These are phyloP conservation scores for Tromatobia lineatoria DNA, from an alignment of 2,888 invertebrate species.

Conservation along the genomic window DNA sequence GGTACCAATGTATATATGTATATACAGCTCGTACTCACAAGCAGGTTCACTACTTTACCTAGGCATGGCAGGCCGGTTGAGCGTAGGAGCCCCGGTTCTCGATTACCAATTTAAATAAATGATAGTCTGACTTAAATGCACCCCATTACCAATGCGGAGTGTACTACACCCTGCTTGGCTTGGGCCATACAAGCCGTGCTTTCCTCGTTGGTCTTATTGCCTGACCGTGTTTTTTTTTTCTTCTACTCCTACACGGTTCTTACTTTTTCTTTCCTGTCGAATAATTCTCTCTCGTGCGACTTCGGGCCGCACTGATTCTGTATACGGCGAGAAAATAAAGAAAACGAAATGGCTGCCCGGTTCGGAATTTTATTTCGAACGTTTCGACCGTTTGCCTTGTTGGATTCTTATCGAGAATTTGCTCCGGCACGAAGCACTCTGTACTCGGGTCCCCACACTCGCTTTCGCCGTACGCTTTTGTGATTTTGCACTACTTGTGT, in stretches of 20 bases:
- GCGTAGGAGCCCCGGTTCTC: slow-evolving; percentile 60
- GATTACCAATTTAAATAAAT: slow-evolving; percentile 82
- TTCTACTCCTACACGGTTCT: background rate
- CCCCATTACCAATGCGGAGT: slow-evolving; percentile 79
- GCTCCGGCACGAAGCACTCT: slow-evolving; percentile 69
- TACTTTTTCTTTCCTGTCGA: slow-evolving; percentile 23
- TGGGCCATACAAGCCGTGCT: slow-evolving; percentile 3
- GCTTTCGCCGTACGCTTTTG: slow-evolving; percentile 24
- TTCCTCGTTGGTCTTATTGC: slow-evolving; percentile 35
- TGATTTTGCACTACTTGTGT: slow-evolving; percentile 51
- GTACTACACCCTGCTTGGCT: slow-evolving; percentile 40
- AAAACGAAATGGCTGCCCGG: slow-evolving; percentile 42
- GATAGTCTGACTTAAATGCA: slow-evolving; percentile 80
- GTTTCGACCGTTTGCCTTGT: slow-evolving; percentile 72
- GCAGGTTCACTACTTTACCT: slow-evolving; percentile 16
- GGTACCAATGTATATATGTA: background rate
- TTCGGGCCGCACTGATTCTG: background rate
- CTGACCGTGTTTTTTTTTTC: slow-evolving; percentile 19
- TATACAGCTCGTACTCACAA: background rate
- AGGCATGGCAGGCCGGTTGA: slow-evolving; percentile 29
- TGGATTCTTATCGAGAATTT: slow-evolving; percentile 82
- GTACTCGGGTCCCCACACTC: slow-evolving; percentile 18
- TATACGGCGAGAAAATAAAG: background rate
- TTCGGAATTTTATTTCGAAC: slow-evolving; percentile 80
- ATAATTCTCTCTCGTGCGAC: slow-evolving; percentile 21